Base-by-base conservation (phyloP, 2,888 invertebrate species). In the Embidobia sp. region DNA sequence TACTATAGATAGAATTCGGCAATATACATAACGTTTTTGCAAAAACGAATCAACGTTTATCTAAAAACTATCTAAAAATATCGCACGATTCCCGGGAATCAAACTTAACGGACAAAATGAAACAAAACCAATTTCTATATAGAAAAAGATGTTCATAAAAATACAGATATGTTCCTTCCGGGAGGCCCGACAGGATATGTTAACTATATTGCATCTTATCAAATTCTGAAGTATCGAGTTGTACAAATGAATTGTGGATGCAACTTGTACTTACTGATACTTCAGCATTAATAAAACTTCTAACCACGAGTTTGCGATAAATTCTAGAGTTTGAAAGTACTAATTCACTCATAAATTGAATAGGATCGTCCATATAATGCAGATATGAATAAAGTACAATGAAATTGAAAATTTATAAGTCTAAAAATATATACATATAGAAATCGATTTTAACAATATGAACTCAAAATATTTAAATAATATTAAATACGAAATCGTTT, bases 91-190 rank as follows among this genome's bases (percentile, higher is more conserved):
- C 74, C 61, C 51, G 72, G 49, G 64, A 48, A 78, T 57, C 59
- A 74, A 82, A 79, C 51, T 78, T 46, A 76, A 76, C 57, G 51
- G 19, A 51, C 29, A 53, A 66, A 44, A 49, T 69, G 66, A 42
- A 82, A 83, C 63, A 48, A 61, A 79, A 81, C 76, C 55, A 51
- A 15, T 74, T 66, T 66, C 78, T 78, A 83, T 79, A 80, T 85
- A 82, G 75, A 84, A 87, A 85, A 85, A 80, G 80, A 85, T 83
- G 76, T 77, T 83, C 84, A 84, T 84, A 81, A 86, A 86, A 86
- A 86, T 86, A 86, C 84, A 84, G 85, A 87, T 86, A 86, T 85
- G 83, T 84, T 81, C 69, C 73, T 59, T 49, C 73, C 73, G 64
- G 74, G 67, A 53, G 57, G 35, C 61, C 70, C 69, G 70, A 61